Base-by-base conservation (phyloP, 2,113 vertebrate genomes). In the Pachycephala philippinensis region DNA sequence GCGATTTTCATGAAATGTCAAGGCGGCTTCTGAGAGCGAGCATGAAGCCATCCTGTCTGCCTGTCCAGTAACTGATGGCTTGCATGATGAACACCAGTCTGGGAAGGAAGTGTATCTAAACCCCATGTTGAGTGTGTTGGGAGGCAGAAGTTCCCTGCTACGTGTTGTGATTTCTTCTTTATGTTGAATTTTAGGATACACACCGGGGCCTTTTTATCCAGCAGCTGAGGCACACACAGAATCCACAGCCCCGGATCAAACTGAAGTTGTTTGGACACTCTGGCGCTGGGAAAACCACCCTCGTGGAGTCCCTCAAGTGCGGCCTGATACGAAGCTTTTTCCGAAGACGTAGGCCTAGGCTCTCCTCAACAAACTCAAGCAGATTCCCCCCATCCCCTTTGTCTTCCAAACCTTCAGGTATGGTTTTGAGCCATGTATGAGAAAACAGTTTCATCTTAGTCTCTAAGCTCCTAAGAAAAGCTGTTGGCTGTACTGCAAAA, bases 281-380 rank as follows among this genome's bases (percentile, higher is more conserved):
- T 0, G 98, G 98, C 1, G 84, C 99, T 2, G 99, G 99, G 39
- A 99, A 99, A 88, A 99, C 99, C 76, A 98, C 98, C 2, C 98
- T 99, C 5, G 98, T 99, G 77, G 99, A 99, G 85, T 99, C 99
- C 30, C 98, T 99, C 66, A 99, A 99, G 72, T 99, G 99, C 1
- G 99, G 99, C 61, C 99, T 99, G 87, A 97, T 99, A 80, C 97
- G 99, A 89, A 99, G 99, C 96, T 99, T 99, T 95, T 99, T 99
- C 97, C 98, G 99, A 83, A 98, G 99, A 69, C 98, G 98, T 78
- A 98, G 99, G 69, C 99, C 99, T 27, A 98, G 99, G 11, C 97
- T 99, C 2, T 98, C 98, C 37, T 98, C 98, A 61, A 98, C 98
- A 94, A 99, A 98, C 93, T 98, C 98, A 6, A 91, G 97, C 20